Base-by-base conservation (phyloP, 1,140 invertebrate genomes). In the Bombus cullumanus region DNA sequence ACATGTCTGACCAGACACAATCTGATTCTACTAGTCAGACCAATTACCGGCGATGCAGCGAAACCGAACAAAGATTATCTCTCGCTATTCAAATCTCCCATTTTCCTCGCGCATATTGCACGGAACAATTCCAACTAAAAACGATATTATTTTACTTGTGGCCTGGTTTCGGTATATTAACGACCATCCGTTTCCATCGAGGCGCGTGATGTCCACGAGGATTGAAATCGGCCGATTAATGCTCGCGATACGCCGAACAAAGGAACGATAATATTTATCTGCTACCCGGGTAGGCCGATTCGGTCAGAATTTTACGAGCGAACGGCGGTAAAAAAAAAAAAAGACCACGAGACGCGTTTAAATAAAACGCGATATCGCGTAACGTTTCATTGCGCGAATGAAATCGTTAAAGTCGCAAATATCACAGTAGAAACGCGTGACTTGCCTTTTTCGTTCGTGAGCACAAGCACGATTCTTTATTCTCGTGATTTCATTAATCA, bases 221-320 rank as follows among this genome's bases (percentile, higher is more conserved):
- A 39, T 71, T 37, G 22, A 39, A 72, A 72, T 73, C 41, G 28
- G 25, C 12, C 71, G 41, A 47, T 43, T 73, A 73, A 73, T 31
- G 41, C 41, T n/a, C 8, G 13, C 41, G n/a, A 73, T 73, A 71
- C 25, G 41, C 39, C 6, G 2, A 15, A 31, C 41, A 22, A 47
- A 73, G 71, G n/a, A 43, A 25, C 43, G 69, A 71, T 71, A 43
- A 43, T 43, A 73, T 73, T 47, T 73, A 43, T 22, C n/a, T 41
- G n/a, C 13, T 8, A 34, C 8, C 18, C 18, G 18, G 47, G 18
- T 53, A 53, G 71, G 41, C 15, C 25, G 37, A 15, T 41, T 71
- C 69, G 4, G 69, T 15, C n/a, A 10, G 39, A 31, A n/a, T 12
- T 43, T 47, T n/a, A 31, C 28, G 39, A 41, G 41, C 12, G 39